phyloP scores from a whole-genome alignment of 2,113 vertebrate species.

The Donacobius atricapilla region DNA sequence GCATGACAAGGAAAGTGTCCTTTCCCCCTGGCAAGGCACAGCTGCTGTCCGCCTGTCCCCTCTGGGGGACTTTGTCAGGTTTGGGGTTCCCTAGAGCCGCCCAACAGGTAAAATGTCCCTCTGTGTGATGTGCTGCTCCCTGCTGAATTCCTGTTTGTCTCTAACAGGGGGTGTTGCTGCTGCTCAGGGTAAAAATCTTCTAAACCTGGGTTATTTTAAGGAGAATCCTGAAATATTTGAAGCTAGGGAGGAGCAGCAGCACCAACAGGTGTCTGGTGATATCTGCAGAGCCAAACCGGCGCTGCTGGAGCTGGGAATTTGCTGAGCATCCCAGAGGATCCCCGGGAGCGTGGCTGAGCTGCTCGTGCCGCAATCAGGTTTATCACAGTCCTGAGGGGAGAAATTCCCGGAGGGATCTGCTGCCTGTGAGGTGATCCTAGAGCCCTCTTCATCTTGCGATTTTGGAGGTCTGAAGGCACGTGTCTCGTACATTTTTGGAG shows the following conservation, averaged over 20 bases:
- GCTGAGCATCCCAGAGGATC: not conserved
- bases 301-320: not conserved
- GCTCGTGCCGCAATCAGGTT: not conserved
- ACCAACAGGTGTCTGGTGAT: not conserved
- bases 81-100: not conserved
- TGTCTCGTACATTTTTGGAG: not conserved
- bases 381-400: accelerated
- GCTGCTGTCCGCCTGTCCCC: not conserved
- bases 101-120: not conserved
- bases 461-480: accelerated
- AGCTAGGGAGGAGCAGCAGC: not conserved
- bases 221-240: not conserved
- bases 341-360: accelerated
- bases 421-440: not conserved
- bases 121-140: not conserved
- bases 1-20: not conserved
- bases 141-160: not conserved
- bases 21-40: not conserved
- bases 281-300: not conserved
- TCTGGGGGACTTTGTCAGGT: not conserved
- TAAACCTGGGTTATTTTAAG: not conserved
- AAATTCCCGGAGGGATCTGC: not conserved
- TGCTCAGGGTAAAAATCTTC: not conserved
- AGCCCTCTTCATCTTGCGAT: not conserved
- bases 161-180: not conserved